Conservation (phyloP, 2,113 vertebrate species). For the Eptatretus burgeri region DNA sequence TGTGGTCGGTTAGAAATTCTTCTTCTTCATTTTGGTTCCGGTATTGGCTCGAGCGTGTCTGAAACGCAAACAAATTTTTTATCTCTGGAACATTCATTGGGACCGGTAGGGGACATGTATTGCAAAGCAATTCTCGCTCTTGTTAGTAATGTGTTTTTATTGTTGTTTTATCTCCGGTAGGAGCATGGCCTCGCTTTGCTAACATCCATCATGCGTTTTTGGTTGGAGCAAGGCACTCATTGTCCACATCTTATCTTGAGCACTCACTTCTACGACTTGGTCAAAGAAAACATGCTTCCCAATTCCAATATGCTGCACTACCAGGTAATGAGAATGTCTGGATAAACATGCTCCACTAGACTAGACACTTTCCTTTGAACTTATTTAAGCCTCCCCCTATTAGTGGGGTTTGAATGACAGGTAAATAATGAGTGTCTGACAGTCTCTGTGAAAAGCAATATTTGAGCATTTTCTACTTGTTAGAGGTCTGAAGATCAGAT, state of each 20-base stretch:
- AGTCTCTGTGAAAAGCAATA: too few species aligned
- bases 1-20: not conserved
- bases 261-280: constrained; percentile 69
- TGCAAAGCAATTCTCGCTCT: not conserved
- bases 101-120: not conserved
- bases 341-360: too few species aligned
- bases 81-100: too few species aligned
- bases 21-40: not conserved
- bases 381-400: too few species aligned
- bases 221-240: constrained; percentile 25
- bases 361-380: too few species aligned
- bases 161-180: constrained; percentile 13
- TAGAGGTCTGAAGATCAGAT: too few species aligned
- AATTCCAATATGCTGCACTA: constrained; percentile 8
- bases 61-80: not conserved
- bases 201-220: constrained; percentile 45
- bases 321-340: too few species aligned
- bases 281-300: constrained; percentile 50
- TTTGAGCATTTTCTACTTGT: too few species aligned
- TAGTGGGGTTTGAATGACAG: too few species aligned
- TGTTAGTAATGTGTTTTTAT: not conserved
- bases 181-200: constrained; percentile 61
- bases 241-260: constrained; percentile 55
- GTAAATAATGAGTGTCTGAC: too few species aligned
- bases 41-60: not conserved